phyloP scores from a whole-genome alignment of 2,113 vertebrate genomes.

The Monopterus albus region DNA sequence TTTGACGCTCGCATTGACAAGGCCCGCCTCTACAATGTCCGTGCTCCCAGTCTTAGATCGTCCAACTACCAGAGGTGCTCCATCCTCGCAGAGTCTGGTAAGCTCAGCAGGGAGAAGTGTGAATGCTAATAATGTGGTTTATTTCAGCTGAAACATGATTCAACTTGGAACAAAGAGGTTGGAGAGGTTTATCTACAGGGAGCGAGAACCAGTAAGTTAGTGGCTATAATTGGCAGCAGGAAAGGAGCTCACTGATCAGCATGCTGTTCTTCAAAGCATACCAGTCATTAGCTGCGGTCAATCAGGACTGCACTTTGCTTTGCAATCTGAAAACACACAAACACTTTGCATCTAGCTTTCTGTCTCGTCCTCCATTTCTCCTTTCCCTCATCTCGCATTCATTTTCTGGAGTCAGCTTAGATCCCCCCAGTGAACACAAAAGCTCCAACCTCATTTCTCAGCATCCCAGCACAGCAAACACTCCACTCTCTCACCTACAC shows the following conservation, averaged over 20 bases:
- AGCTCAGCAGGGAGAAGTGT: conserved; percentile 11
- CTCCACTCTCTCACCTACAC: conserved; percentile 2
- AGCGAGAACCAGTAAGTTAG: too few species aligned
- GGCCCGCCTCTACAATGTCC: conserved; percentile 87
- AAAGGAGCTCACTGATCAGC: not conserved
- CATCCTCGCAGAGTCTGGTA: conserved; percentile 91
- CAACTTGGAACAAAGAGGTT: too few species aligned
- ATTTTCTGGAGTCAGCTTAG: not conserved
- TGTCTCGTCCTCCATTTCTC: not conserved
- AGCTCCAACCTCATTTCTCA: conserved; percentile 2
- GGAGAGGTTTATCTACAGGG: not conserved
- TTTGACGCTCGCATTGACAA: conserved; percentile 92
- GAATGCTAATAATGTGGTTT: too few species aligned
- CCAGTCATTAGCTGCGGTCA: not conserved
- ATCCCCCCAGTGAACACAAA: conserved; percentile 19
- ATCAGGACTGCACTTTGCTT: not conserved
- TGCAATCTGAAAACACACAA: too few species aligned
- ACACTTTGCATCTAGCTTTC: not conserved
- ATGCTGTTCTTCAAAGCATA: not conserved
- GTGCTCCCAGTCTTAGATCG: conserved; percentile 87
- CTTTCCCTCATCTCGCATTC: not conserved
- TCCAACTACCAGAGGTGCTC: conserved; percentile 90
- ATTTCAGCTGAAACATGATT: not conserved
- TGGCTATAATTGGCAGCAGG: not conserved
- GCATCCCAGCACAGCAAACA: conserved; percentile 13